Evolutionary conservation across 1,140 invertebrate genomes (phyloP), one percentile per base, ranked within the genome.

Genomic region (Drosophila repletoides): DNA sequence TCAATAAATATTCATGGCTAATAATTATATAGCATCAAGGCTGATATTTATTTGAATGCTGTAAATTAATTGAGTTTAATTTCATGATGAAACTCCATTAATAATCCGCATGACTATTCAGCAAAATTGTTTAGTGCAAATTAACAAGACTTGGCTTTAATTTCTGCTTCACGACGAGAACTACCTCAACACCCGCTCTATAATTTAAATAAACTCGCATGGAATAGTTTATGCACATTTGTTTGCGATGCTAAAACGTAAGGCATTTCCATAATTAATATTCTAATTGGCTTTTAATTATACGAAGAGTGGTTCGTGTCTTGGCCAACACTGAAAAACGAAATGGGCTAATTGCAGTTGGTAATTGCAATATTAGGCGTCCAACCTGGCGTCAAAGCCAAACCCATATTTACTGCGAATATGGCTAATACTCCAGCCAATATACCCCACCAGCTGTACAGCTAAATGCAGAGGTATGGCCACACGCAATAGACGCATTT

Each of bases 261-360:
- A 24, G 34, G 56, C 79, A 77, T 83, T 84, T 74, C 79, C 65
- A 67, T 84, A 66, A 75, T 84, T 72, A 84, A 83, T 84, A 79
- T 83, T 86, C 60, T 74, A 83, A 83, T 79, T 86, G 74, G 74
- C 55, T 84, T 83, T 83, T 83, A 83, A 83, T 83, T 86, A 75
- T 74, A 76, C 51, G 38, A 63, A 58, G 58, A 53, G 24, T 38
- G 55, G 56, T 73, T 56, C 41, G 60, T 63, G 56, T 48, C 64
- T 51, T 53, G 61, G 49, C 56, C 15, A 10, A 15, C n/a, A 6
- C 21, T 12, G 17, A 53, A 55, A 52, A 66, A 43, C 28, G 36
- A 53, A 86, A 87, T 80, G 79, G 81, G 74, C 67, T 87, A 86
- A 86, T 86, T 87, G 72, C 81, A 43, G 36, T 51, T 51, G 77